A percentile compares a stretch with the other conserved stretches of the same genome.
These are phyloP conservation scores for Gisinianus flammeolus DNA, from an alignment of 2,888 invertebrate genomes.

Conservation along the genomic window DNA sequence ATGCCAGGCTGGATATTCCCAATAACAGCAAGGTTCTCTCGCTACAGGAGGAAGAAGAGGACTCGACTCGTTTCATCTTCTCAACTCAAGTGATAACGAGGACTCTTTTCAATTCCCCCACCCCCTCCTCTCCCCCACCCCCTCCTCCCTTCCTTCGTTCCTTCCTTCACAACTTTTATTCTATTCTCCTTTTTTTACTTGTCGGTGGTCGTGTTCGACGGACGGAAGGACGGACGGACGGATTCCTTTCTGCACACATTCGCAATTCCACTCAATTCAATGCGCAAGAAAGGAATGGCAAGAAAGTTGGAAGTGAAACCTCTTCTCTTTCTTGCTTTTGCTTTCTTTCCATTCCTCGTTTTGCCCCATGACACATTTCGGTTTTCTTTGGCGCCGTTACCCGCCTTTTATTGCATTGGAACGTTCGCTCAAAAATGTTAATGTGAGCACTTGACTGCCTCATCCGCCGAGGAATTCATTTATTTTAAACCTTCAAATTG, in stretches of 20 bases:
- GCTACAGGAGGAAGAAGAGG: neutral
- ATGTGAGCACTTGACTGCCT: neutral
- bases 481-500: neutral
- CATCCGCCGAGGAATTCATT: neutral
- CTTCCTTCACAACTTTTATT: neutral
- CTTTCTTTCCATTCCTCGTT: neutral
- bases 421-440: no score
- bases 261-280: neutral
- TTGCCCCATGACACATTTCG: neutral
- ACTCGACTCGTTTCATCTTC: neutral
- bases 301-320: neutral
- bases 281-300: neutral
- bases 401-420: neutral
- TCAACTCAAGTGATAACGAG: neutral
- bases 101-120: neutral
- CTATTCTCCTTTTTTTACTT: neutral
- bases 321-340: neutral
- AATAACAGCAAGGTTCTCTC: slow-evolving; percentile 11
- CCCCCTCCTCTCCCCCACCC: neutral
- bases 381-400: neutral
- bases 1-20: neutral
- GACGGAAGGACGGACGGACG: neutral
- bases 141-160: neutral
- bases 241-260: neutral
- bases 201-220: neutral